A percentile compares a stretch with the other conserved stretches of the same genome.
Evolutionary conservation across 2,113 vertebrate genomes (phyloP).

Genomic region (Dolichallabes microphthalmus): DNA sequence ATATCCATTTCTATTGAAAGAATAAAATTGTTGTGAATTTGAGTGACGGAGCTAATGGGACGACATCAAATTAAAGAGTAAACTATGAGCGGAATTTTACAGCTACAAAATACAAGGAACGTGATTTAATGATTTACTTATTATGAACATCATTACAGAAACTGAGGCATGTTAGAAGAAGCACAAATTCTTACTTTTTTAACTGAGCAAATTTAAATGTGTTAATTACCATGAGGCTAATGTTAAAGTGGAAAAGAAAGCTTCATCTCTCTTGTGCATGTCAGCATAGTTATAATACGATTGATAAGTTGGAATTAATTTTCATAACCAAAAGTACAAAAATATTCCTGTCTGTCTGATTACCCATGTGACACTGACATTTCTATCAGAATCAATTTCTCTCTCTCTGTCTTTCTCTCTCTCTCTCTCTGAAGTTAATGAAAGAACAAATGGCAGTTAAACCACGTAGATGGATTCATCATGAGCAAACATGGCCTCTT

Average conservation of each 20-base stretch:
- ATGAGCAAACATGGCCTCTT: constrained; percentile 31
- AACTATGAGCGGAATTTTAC: background rate
- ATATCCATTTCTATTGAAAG: background rate
- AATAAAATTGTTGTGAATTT: background rate
- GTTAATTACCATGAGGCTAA: background rate
- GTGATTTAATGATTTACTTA: background rate
- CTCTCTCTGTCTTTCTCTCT: constrained; percentile 1
- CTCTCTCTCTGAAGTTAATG: constrained; percentile 29
- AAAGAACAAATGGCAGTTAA: constrained; percentile 38
- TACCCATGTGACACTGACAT: constrained; percentile 25
- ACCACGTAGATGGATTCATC: constrained; percentile 15
- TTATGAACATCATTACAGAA: background rate
- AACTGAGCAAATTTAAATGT: background rate
- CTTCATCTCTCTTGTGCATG: background rate
- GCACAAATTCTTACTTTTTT: background rate
- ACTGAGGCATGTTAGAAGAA: background rate
- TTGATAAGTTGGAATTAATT: background rate
- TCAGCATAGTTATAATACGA: background rate
- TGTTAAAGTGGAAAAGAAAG: background rate
- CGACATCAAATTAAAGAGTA: background rate
- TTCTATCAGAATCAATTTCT: constrained; percentile 32
- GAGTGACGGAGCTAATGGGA: background rate
- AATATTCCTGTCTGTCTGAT: constrained; percentile 8
- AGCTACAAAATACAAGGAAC: background rate
- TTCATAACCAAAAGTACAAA: constrained; percentile 6